Percentiles rank a stretch among this genome's conserved stretches.
phyloP scores from a whole-genome alignment of 30 jellyfish, hydroid and myxozoan genomes.

The Rhopilema esculentum region DNA sequence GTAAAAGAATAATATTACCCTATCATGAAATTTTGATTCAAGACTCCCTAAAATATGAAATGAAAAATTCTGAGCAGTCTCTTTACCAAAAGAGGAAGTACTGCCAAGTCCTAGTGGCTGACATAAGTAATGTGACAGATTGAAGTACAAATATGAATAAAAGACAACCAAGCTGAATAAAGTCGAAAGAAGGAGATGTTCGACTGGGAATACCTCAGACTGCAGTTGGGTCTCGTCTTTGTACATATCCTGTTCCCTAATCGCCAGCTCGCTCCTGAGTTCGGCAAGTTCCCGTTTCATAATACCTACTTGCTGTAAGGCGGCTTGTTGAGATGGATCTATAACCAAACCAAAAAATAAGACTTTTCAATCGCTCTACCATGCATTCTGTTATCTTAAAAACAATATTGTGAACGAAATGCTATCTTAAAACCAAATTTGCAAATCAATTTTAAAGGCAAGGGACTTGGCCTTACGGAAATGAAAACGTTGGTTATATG shows the following conservation, averaged over 20 bases:
- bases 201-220: slow-evolving; percentile 85
- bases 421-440: too few relatives aligned
- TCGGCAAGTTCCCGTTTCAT: slow-evolving; percentile 77
- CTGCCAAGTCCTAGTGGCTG: too few relatives aligned
- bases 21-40: too few relatives aligned
- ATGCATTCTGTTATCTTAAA: neutral
- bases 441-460: neutral
- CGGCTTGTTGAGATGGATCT: slow-evolving; percentile 81
- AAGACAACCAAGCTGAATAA: too few relatives aligned
- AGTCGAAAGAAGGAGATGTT: too few relatives aligned
- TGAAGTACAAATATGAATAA: too few relatives aligned
- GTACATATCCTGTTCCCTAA: slow-evolving; percentile 51
- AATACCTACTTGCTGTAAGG: slow-evolving; percentile 67
- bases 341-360: neutral
- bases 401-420: too few relatives aligned
- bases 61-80: too few relatives aligned
- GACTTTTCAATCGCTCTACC: neutral
- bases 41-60: too few relatives aligned
- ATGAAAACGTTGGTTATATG: neutral
- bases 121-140: too few relatives aligned
- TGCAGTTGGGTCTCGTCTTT: slow-evolving; percentile 77
- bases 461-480: neutral
- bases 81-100: too few relatives aligned
- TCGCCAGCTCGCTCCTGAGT: slow-evolving; percentile 65
- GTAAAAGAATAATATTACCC: too few relatives aligned